These are phyloP conservation scores for Hydractinia symbiolongicarpus DNA, from an alignment of 30 jellyfish, hydroid and myxozoan genomes.

Conservation along the genomic window DNA sequence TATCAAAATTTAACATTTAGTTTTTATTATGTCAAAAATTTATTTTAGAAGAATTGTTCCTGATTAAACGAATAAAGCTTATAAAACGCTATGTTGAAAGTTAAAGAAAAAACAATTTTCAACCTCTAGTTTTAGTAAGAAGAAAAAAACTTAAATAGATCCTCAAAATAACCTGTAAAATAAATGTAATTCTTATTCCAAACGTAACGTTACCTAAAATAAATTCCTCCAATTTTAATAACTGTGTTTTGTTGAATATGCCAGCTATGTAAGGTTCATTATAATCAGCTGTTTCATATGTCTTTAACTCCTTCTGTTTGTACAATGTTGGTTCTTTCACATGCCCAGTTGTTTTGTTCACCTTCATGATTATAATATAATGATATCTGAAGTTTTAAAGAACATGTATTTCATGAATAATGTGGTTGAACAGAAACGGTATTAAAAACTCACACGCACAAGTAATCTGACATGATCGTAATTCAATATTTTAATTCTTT, in stretches of 20 bases:
- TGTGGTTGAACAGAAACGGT: too few species aligned
- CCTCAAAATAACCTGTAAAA: too few species aligned
- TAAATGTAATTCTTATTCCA: too few species aligned
- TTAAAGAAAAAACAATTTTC: too few species aligned
- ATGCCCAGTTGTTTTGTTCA: background rate
- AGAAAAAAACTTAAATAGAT: background rate
- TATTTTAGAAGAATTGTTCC: too few species aligned
- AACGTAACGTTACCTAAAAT: background rate
- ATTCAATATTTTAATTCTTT: background rate
- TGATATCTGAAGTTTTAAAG: background rate
- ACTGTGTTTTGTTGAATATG: background rate
- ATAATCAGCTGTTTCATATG: constrained; percentile 19
- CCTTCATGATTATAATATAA: constrained; percentile 14
- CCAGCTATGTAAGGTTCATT: constrained; percentile 30
- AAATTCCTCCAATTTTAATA: background rate
- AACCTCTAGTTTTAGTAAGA: too few species aligned
- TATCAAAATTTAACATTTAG: too few species aligned
- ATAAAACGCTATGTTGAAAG: too few species aligned
- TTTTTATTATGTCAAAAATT: too few species aligned
- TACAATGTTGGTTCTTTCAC: constrained; percentile 1
- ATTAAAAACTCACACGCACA: background rate
- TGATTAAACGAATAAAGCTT: too few species aligned
- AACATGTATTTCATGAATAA: too few species aligned
- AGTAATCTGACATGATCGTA: background rate
- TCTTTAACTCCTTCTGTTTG: background rate